Percentiles rank a stretch among this genome's conserved stretches.
These are phyloP conservation scores for Erannis defoliaria DNA, from an alignment of 2,888 invertebrate genomes.

Conservation along the genomic window DNA sequence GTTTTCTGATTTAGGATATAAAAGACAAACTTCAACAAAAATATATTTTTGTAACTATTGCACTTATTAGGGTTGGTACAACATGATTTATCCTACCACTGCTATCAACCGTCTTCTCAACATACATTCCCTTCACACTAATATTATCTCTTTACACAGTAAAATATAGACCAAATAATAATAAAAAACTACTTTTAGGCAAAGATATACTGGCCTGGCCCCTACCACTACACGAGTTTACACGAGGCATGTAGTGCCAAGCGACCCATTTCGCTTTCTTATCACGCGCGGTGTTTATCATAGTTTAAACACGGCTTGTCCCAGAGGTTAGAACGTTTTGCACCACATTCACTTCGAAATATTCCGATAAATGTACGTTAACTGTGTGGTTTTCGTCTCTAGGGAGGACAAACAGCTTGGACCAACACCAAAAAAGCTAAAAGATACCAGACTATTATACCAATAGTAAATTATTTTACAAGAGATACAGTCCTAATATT, in stretches of 20 bases:
- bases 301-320: constrained; percentile 37
- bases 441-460: not conserved
- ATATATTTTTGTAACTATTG: too few relatives aligned
- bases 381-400: constrained; percentile 28
- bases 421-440: too few relatives aligned
- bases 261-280: constrained; percentile 35
- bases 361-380: constrained; percentile 25
- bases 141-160: too few relatives aligned
- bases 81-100: too few relatives aligned
- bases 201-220: not conserved
- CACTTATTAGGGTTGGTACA: too few relatives aligned
- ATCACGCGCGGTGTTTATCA: constrained; percentile 40
- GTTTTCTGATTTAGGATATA: not conserved
- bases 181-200: not conserved
- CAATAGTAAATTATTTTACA: too few relatives aligned
- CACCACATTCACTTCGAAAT: constrained; percentile 29
- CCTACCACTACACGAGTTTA: too few relatives aligned
- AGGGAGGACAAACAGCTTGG: constrained; percentile 4
- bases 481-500: too few relatives aligned
- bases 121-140: too few relatives aligned
- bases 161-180: not conserved
- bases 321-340: constrained; percentile 35
- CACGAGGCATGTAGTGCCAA: not conserved
- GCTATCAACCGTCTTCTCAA: too few relatives aligned
- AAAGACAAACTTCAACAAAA: not conserved